Conservation (phyloP, 2,797 vertebrate species). For the Anguilla marmorata region DNA sequence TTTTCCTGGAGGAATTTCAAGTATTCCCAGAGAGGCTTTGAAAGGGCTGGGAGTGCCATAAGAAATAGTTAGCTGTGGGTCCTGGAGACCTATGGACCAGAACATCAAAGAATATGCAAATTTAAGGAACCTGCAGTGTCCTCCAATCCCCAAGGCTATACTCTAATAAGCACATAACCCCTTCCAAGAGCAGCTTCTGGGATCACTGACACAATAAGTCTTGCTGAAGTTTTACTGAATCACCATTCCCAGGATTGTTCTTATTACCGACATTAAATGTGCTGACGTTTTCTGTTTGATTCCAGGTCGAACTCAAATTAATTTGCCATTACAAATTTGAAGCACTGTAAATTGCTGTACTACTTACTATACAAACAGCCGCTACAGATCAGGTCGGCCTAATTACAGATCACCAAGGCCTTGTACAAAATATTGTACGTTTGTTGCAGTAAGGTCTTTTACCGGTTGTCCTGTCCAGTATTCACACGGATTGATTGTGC, state of each 20-base stretch:
- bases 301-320: neutral
- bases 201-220: neutral
- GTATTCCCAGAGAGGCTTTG: conserved; percentile 45
- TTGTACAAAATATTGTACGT: neutral
- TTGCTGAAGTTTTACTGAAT: neutral
- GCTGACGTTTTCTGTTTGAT: neutral
- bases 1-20: conserved; percentile 50
- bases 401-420: neutral
- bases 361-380: neutral
- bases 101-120: conserved; percentile 40
- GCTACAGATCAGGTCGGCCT: neutral
- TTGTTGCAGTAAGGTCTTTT: neutral
- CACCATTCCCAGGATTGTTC: neutral
- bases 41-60: conserved; percentile 25
- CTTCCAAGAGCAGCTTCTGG: neutral
- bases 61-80: conserved; percentile 17
- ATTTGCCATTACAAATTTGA: neutral
- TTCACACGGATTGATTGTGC: neutral
- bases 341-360: neutral
- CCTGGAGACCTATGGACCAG: conserved; percentile 19
- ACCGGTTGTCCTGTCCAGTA: neutral
- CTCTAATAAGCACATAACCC: conserved; percentile 10
- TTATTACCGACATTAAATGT: neutral
- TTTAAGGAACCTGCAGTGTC: conserved; percentile 21
- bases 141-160: conserved; percentile 24